These are phyloP conservation scores for Nomia melanderi DNA, from an alignment of 1,140 invertebrate genomes.

Conservation along the genomic window DNA sequence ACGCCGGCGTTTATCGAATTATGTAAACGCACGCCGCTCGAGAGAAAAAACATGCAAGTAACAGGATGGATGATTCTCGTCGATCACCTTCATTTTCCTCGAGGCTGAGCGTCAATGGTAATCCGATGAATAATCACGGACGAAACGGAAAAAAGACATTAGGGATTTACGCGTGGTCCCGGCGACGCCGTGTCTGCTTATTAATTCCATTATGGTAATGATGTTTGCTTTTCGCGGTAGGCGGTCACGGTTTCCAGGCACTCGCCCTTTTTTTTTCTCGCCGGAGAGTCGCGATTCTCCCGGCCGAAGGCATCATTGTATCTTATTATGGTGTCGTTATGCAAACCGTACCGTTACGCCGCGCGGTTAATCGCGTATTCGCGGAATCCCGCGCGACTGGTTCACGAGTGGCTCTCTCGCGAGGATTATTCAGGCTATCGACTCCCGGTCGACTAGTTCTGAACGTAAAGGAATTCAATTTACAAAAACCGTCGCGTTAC, in stretches of 20 bases:
- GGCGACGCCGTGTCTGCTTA: not conserved
- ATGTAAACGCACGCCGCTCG: too few species aligned
- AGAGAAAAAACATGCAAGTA: too few species aligned
- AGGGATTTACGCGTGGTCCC: not conserved
- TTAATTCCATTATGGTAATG: conserved; percentile 40
- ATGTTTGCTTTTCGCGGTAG: conserved; percentile 17
- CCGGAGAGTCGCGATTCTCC: not conserved
- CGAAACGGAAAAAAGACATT: not conserved
- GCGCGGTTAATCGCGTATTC: conserved; percentile 16
- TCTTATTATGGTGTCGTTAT: conserved; percentile 43
- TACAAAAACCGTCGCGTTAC: too few species aligned
- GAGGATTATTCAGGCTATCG: conserved; percentile 1
- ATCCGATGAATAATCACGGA: not conserved
- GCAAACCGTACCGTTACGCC: conserved; percentile 30
- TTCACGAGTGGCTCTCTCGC: not conserved
- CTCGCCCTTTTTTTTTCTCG: conserved; percentile 36
- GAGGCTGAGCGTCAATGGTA: not conserved
- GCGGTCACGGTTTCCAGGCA: not conserved
- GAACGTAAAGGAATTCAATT: too few species aligned
- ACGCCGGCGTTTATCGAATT: too few species aligned
- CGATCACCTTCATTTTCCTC: not conserved
- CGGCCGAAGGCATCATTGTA: not conserved
- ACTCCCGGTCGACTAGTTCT: too few species aligned
- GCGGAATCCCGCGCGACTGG: not conserved
- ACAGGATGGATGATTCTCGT: too few species aligned